A percentile compares a stretch with the other conserved stretches of the same genome.
These are phyloP conservation scores for Sebastiscus tertius DNA, from an alignment of 2,797 vertebrate genomes.

Conservation along the genomic window DNA sequence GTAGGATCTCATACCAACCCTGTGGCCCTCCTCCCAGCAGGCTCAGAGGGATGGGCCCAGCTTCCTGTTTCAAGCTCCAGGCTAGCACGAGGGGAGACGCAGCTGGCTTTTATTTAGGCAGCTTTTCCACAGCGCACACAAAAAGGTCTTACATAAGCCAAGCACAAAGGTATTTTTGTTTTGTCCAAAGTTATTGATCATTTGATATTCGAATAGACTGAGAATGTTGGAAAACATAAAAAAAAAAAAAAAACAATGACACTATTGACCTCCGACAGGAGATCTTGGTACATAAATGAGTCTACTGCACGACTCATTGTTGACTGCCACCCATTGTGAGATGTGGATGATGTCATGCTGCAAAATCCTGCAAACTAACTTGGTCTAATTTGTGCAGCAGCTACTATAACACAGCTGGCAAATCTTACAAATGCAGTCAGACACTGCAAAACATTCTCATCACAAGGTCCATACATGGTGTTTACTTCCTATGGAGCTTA, in stretches of 20 bases:
- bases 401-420: background rate
- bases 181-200: background rate
- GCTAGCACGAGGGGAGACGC: slow-evolving; percentile 3
- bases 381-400: background rate
- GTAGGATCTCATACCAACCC: slow-evolving; percentile 24
- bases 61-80: slow-evolving; percentile 57
- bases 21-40: slow-evolving; percentile 33
- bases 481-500: background rate
- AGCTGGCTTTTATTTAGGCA: slow-evolving; percentile 58
- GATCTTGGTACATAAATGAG: background rate
- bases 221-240: background rate
- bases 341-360: background rate
- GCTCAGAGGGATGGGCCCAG: slow-evolving; percentile 27
- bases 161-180: slow-evolving; percentile 17
- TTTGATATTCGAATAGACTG: background rate
- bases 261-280: background rate
- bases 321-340: background rate
- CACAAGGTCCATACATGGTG: background rate
- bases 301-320: background rate
- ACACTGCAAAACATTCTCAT: background rate
- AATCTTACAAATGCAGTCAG: background rate
- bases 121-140: slow-evolving; percentile 5
- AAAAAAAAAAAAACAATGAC: background rate
- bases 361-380: background rate
- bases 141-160: background rate